Base-by-base conservation (phyloP, 2,113 vertebrate species). In the Uria aalge region DNA sequence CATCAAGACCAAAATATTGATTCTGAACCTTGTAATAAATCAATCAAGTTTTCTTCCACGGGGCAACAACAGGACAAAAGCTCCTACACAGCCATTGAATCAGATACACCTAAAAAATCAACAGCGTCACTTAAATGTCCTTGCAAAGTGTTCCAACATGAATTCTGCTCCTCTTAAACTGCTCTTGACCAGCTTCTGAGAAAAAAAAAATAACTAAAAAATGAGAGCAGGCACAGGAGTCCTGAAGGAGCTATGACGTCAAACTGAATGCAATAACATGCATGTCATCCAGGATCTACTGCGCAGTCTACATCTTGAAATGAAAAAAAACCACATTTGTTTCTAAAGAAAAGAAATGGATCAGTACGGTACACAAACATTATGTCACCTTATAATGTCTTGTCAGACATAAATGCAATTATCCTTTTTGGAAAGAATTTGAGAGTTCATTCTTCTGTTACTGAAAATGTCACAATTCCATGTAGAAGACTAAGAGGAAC, bases 281-380 rank as follows among this genome's bases (percentile, higher is more conserved):
- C 73, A 73, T 8, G 12, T 30, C 4, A 3, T 22, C 52, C 43
- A 90, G 50, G 47, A 82, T 18, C 71, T 57, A 82, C 47, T 40
- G 32, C 10, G 2, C 3, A 75, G 29, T 12, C 17, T 29, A 27
- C 14, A 57, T 52, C 41, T 47, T 66, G 38, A 59, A 67, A 72
- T 38, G 6, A 4, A 36, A 67, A 67, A 18, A 52, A 16, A 0
- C 0, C 4, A 4, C 30, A 22, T 16, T 30, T 86, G 23, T 27
- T 91, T 50, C 36, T 52, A 72, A 79, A 50, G 29, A 24, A 41
- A 85, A 64, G 9, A 90, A 90, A 83, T 43, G 6, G 20, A 90
- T 48, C n/a, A 19, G 22, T 30, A 41, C 5, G 52, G 43, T 43
- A 47, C 26, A 78, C n/a, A 88, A 75, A 60, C 22, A 85, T 11